A percentile compares a stretch with the other conserved stretches of the same genome.
These are phyloP conservation scores for Ophion ventricosus DNA, from an alignment of 2,888 invertebrate genomes.

Conservation along the genomic window DNA sequence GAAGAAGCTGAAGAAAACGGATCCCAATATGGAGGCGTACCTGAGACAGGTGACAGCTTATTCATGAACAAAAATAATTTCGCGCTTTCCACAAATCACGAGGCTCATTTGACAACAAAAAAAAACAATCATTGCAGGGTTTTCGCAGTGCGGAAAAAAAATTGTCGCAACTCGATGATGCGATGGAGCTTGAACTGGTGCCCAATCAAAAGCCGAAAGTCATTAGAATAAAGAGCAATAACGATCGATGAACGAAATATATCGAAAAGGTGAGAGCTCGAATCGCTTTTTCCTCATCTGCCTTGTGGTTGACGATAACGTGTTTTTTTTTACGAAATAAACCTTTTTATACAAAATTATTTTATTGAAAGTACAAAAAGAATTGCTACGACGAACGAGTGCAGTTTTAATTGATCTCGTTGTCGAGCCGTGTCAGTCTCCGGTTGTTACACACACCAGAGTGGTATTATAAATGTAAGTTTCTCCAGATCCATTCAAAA, in stretches of 20 bases:
- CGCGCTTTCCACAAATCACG: not conserved
- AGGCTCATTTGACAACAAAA: not conserved
- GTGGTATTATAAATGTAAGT: not conserved
- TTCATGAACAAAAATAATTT: not conserved
- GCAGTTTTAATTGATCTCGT: not conserved
- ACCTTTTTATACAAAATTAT: not conserved
- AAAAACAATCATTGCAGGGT: constrained; percentile 67
- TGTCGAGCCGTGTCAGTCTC: not conserved
- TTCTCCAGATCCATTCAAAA: not conserved
- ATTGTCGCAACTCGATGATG: constrained; percentile 73
- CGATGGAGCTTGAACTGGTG: constrained; percentile 75
- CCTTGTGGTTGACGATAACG: not conserved
- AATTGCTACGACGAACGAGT: not conserved
- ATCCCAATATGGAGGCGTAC: constrained; percentile 75
- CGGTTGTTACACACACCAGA: not conserved
- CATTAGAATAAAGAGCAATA: constrained; percentile 43
- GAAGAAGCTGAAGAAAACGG: constrained; percentile 74
- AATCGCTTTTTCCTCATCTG: not conserved
- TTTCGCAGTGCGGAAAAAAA: constrained; percentile 74
- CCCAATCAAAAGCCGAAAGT: constrained; percentile 65
- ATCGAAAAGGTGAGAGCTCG: not conserved
- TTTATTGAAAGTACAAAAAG: constrained; percentile 6
- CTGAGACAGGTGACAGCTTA: constrained; percentile 72
- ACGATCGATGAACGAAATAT: constrained; percentile 9
- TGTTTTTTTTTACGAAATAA: not conserved